A percentile compares a stretch with the other conserved stretches of the same genome.
Conservation (phyloP, 2,113 vertebrate genomes). For the Nothocercus julius region DNA sequence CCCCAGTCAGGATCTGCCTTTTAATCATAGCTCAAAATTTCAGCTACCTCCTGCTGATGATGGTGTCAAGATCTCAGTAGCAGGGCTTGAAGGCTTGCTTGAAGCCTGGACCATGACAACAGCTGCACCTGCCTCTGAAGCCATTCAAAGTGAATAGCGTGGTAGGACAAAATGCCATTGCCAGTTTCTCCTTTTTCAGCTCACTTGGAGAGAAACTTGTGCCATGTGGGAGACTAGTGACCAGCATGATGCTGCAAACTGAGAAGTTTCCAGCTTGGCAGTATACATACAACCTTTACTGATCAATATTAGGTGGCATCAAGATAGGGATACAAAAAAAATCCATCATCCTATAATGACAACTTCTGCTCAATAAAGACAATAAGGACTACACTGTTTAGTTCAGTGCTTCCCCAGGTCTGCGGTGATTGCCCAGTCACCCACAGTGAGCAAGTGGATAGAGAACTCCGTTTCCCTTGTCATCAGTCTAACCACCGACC, state of each 20-base stretch:
- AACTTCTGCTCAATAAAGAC: neutral
- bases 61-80: no score
- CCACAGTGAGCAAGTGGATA: neutral
- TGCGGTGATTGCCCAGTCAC: neutral
- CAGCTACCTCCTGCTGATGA: rapidly evolving
- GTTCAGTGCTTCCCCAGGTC: neutral
- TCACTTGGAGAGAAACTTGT: neutral
- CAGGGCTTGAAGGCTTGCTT: rapidly evolving
- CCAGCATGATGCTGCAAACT: neutral
- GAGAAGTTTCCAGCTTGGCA: neutral
- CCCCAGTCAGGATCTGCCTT: neutral
- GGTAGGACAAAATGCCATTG: neutral
- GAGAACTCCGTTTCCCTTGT: neutral
- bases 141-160: rapidly evolving
- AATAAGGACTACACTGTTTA: neutral
- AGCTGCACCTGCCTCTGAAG: neutral
- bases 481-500: neutral
- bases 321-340: neutral
- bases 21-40: neutral
- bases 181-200: neutral
- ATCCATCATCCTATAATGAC: neutral
- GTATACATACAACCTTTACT: neutral
- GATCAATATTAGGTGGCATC: neutral
- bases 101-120: neutral
- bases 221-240: no score